Base-by-base conservation (phyloP, 2,797 vertebrate species). In the Cirrhinus mrigala region DNA sequence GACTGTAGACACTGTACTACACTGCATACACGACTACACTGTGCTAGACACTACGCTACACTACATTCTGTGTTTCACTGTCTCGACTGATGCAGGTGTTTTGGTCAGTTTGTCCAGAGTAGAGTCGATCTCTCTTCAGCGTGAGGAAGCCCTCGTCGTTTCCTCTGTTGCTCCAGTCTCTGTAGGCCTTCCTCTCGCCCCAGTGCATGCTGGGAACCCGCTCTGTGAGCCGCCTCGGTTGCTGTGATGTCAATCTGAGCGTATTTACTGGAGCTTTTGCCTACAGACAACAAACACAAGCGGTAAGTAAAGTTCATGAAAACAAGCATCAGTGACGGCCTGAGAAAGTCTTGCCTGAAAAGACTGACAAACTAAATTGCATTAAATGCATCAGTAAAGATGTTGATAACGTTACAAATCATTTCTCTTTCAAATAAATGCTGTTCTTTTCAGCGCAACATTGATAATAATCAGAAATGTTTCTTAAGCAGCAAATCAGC, bases 241-340 rank as follows among this genome's bases (percentile, higher is more conserved):
- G 97, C 98, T 0, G 92, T 83, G 66, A 98, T 96, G 93, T 99
- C 96, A 0, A 98, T 98, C 91, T 97, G 98, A 0, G 96, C 96
- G 0, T 99, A 99, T 16, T 94, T 94, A 22, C 96, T 96, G 44
- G 95, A 90, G 9, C 94, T 91, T 2, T 94, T 93, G 12, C 96
- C 98, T 98, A 92, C 20, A 81, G 0, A 91, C 52, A 90, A 70
- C 87, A 82, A 77, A 85, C 10, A 86, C 1, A 66, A 52, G 2
- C 3, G 11, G 20, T 15, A 70, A 46, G n/a, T 1, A 29, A 58
- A 16, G 5, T 18, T 73, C 10, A 7, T 56, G 14, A 78, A 18
- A 27, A 44, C 7, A n/a, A 64, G 68, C 27, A 18, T 40, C 29
- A 22, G 14, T n/a, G 54, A 14, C 14, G 18, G 66, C 33, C 58